Base-by-base conservation (phyloP, 1,140 invertebrate species). In the Drosophila punjabiensis region DNA sequence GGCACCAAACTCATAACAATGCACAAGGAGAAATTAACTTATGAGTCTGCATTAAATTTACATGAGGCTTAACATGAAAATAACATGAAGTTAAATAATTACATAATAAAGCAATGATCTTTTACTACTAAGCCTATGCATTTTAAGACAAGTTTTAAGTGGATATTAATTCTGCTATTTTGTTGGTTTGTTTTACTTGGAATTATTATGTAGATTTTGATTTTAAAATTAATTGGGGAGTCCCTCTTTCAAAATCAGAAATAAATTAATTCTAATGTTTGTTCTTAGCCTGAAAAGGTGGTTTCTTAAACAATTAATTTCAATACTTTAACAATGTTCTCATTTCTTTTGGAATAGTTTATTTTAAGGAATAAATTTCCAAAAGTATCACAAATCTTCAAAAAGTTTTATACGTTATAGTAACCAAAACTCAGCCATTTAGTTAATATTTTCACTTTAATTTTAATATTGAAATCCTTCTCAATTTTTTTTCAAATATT, bases 1-100 rank as follows among this genome's bases (percentile, higher is more conserved):
- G 79, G 84, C 75, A 77, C 76, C 76, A 82, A 76, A 48, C 68
- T 69, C 85, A 76, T 84, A 83, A 79, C 80, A 83, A 52, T 80
- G 65, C 68, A 74, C 33, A 33, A 50, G 10, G n/a, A 43, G 16
- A 66, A 66, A 66, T 28, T 33, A 66, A 66, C 18, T 33, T 14
- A 14, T n/a, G 41, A 28, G 16, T 28, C 20, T 11, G 14, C 28
- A 56, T 24, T 20, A 13, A 52, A 14, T 37, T 39, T 39, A 56
- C 20, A 56, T 28, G 33, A 24, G 55, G 11, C 55, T 56, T 11
- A 3, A 3, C 53, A 20, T 35, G 52, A 55, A 55, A 9, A 32
- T 9, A 16, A 37, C 18, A 56, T 16, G 14, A 56, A 37, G 18
- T 11, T 56, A 24, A 53, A 18, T 32, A 53, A 53, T 53, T 53